Evolutionary conservation across 2,113 vertebrate genomes (phyloP).

Genomic region (Tetrao urogallus): DNA sequence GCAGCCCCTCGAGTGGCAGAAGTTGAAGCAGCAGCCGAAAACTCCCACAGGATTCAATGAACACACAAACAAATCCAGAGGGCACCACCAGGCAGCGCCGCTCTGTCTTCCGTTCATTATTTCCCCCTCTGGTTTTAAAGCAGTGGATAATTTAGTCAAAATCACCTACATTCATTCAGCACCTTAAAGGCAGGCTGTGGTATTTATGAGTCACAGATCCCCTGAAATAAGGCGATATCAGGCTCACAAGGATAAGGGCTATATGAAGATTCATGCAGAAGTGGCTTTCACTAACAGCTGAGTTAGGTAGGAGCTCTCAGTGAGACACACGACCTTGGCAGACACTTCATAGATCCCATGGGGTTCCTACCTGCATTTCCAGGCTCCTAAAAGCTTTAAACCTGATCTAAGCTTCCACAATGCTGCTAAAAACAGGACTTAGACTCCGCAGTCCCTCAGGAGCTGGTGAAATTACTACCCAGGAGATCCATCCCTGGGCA

Average conservation of each 20-base stretch:
- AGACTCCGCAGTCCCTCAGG: not conserved
- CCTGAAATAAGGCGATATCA: not conserved
- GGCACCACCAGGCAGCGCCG: not conserved
- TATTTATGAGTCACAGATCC: not conserved
- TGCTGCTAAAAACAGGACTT: conserved; percentile 41
- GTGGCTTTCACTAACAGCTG: not conserved
- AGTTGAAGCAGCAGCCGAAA: not conserved
- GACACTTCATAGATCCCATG: not conserved
- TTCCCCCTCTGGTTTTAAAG: not conserved
- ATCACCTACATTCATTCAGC: not conserved
- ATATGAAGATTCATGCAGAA: not conserved
- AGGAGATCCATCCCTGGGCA: conserved; percentile 14
- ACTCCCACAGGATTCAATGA: not conserved
- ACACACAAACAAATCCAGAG: fast-evolving
- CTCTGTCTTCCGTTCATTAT: fast-evolving
- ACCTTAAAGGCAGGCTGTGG: not conserved
- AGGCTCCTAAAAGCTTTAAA: conserved; percentile 55
- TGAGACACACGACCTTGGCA: conserved; percentile 11
- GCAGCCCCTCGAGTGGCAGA: not conserved
- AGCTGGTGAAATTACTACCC: conserved; percentile 45
- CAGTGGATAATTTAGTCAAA: not conserved
- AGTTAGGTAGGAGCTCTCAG: not conserved
- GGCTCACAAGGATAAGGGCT: not conserved
- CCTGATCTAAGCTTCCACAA: conserved; percentile 15
- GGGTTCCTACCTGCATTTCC: conserved; percentile 11